These are phyloP conservation scores for Cossypha dichroa DNA, from an alignment of 2,797 vertebrate species.

Conservation along the genomic window DNA sequence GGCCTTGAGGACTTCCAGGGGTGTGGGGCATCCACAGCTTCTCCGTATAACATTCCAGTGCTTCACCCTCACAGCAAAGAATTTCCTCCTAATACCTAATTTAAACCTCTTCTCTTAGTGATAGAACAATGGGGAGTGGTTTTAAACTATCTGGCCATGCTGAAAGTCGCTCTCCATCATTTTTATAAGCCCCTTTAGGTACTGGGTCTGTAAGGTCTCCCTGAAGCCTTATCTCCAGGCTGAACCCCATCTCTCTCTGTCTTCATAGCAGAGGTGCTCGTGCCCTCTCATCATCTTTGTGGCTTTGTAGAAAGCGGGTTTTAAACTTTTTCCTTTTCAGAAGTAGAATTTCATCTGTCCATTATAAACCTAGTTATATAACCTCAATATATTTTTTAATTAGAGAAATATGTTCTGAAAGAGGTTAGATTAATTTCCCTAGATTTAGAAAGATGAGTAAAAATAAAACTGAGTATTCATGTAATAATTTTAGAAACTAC, in stretches of 20 bases:
- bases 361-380: conserved; percentile 2
- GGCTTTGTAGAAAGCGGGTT: not conserved
- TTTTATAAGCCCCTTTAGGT: not conserved
- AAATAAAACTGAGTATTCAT: conserved; percentile 34
- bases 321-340: not conserved
- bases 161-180: not conserved
- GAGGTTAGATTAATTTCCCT: conserved; percentile 29
- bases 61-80: not conserved
- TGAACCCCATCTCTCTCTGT: not conserved
- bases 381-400: conserved; percentile 10
- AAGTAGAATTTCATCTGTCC: not conserved
- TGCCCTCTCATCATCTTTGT: not conserved
- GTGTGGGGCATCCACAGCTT: not conserved
- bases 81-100: not conserved
- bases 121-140: too few species aligned
- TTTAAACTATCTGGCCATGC: not conserved
- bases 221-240: not conserved
- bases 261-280: not conserved
- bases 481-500: conserved; percentile 31
- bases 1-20: not conserved
- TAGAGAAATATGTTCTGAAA: conserved; percentile 28
- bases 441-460: conserved; percentile 33
- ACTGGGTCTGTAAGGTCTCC: not conserved
- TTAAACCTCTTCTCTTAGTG: not conserved
- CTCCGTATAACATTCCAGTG: not conserved